Evolutionary conservation across 2,113 vertebrate genomes (phyloP).

Genomic region (Tetrax tetrax): DNA sequence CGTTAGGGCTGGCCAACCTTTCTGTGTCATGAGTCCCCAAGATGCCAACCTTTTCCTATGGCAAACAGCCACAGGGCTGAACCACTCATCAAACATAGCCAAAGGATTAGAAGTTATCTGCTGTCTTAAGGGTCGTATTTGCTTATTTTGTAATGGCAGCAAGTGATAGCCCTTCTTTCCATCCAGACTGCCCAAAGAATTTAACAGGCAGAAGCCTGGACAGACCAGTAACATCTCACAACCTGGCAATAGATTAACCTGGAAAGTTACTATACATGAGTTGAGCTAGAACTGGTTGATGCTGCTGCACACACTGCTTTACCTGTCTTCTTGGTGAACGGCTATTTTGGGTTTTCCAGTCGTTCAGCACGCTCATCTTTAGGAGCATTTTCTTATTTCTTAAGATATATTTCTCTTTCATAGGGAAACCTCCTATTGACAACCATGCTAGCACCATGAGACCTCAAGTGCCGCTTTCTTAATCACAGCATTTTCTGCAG

Average conservation of each 20-base stretch:
- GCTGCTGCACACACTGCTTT: background rate
- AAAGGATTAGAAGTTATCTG: background rate
- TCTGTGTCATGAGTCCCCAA: background rate
- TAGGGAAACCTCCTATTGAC: background rate
- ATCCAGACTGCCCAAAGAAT: background rate
- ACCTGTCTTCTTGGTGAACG: background rate
- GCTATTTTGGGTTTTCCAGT: background rate
- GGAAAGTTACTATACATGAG: background rate
- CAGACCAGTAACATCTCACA: background rate
- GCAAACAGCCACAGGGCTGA: background rate
- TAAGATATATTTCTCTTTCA: background rate
- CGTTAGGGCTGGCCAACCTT: background rate
- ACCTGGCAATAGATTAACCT: background rate
- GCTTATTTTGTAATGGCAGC: background rate
- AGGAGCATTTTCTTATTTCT: background rate
- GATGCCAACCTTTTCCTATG: background rate
- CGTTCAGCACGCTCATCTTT: background rate
- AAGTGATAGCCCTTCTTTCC: background rate
- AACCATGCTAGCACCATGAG: background rate
- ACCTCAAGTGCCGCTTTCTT: conserved; percentile 10
- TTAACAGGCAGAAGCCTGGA: background rate
- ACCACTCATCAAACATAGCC: background rate
- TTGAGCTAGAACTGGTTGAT: background rate
- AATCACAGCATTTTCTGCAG: background rate
- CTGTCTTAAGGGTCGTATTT: background rate